phyloP scores from a whole-genome alignment of 2,888 invertebrate species.

The Andrena minutula region DNA sequence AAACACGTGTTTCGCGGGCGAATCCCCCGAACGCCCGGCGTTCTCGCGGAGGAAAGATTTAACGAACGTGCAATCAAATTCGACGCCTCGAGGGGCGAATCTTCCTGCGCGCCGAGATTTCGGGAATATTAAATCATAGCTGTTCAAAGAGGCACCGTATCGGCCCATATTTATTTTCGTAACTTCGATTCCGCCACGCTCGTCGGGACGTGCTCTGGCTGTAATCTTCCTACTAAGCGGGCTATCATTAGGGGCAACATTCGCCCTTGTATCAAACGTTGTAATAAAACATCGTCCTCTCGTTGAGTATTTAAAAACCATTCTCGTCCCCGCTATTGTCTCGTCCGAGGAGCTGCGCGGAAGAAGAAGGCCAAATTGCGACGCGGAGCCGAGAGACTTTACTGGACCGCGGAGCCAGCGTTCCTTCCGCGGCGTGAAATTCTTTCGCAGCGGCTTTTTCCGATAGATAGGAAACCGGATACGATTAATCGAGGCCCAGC shows the following conservation, averaged over 20 bases:
- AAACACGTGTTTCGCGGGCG: background rate
- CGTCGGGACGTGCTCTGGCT: conserved; percentile 19
- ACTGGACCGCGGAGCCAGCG: conserved; percentile 2
- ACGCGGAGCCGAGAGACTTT: conserved; percentile 15
- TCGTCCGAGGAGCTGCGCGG: background rate
- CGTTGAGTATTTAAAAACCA: conserved; percentile 21
- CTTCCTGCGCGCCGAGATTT: conserved; percentile 55
- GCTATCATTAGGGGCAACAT: conserved; percentile 43
- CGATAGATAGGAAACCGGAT: conserved; percentile 79
- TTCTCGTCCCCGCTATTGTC: conserved; percentile 14
- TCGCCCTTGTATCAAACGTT: conserved; percentile 21
- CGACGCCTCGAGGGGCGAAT: conserved; percentile 59
- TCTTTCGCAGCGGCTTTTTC: conserved; percentile 67
- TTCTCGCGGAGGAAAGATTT: conserved; percentile 20
- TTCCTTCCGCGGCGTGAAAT: conserved; percentile 48
- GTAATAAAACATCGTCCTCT: conserved; percentile 32
- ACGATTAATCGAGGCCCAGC: conserved; percentile 78
- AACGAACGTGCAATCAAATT: conserved; percentile 46
- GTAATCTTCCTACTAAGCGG: conserved; percentile 35
- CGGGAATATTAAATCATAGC: conserved; percentile 67
- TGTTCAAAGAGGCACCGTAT: conserved; percentile 41
- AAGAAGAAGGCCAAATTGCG: background rate
- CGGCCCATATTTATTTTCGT: conserved; percentile 53
- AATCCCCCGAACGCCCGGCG: background rate
- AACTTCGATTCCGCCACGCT: conserved; percentile 36